Evolutionary conservation across 30 jellyfish, hydroid and myxozoan genomes (phyloP).

Genomic region (Aurelia sp.): DNA sequence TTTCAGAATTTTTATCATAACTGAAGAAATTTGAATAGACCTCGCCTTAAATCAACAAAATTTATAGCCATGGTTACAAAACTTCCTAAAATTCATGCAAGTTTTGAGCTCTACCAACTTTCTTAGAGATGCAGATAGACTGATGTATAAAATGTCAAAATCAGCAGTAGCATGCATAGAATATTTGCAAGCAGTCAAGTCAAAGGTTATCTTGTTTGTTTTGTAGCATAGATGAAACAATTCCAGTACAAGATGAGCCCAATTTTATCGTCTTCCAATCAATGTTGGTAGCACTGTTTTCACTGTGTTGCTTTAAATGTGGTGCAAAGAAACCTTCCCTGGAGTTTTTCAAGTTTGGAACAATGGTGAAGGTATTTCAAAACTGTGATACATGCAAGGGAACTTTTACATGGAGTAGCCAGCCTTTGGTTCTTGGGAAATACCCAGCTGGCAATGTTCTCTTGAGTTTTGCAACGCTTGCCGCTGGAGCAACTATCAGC

Average conservation of each 20-base stretch:
- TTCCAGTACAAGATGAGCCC: neutral
- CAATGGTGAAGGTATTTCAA: slow-evolving; percentile 29
- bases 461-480: slow-evolving; percentile 22
- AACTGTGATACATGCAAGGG: neutral
- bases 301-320: slow-evolving; percentile 37
- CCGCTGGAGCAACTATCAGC: slow-evolving; percentile 39
- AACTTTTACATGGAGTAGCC: too few species aligned
- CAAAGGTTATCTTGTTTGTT: neutral
- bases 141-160: too few species aligned
- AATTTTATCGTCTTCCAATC: neutral
- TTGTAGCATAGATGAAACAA: neutral
- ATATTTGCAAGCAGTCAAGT: neutral
- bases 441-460: slow-evolving; percentile 30
- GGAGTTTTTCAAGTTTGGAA: slow-evolving; percentile 8
- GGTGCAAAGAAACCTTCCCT: slow-evolving; percentile 9
- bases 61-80: too few species aligned
- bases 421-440: neutral
- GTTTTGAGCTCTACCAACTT: too few species aligned
- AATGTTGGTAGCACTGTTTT: slow-evolving; percentile 19
- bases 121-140: too few species aligned
- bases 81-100: too few species aligned
- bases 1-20: too few species aligned
- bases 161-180: neutral
- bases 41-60: too few species aligned
- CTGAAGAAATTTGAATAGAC: too few species aligned